These are phyloP conservation scores for Eulemur rubriventer DNA, from an alignment of 2,797 vertebrate genomes.

Conservation along the genomic window DNA sequence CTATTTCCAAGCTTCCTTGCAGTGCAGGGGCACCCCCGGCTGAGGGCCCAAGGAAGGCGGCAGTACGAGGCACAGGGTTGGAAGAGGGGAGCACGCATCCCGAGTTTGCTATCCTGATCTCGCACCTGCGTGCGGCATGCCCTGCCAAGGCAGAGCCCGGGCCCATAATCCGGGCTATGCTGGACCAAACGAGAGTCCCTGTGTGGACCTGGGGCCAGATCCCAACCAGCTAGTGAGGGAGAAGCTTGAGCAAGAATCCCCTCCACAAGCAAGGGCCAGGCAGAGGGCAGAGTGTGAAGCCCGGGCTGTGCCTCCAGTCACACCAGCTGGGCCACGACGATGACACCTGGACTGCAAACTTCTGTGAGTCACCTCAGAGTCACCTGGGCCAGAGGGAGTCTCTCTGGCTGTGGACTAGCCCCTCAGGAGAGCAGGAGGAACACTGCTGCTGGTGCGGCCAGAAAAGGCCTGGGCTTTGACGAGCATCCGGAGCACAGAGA, in stretches of 20 bases:
- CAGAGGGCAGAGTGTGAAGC: background rate
- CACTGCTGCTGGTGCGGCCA: constrained; percentile 46
- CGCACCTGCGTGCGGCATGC: background rate
- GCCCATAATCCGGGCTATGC: fast-evolving
- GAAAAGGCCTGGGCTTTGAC: background rate
- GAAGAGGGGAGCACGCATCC: background rate
- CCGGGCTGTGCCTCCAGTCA: fast-evolving
- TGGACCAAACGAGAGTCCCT: background rate
- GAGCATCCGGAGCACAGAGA: background rate
- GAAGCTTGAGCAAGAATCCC: background rate
- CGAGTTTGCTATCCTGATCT: background rate
- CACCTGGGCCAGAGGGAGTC: background rate
- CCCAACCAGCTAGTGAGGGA: background rate
- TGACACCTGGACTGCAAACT: background rate
- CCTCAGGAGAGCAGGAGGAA: background rate
- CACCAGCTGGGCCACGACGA: fast-evolving
- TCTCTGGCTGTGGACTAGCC: constrained; percentile 10
- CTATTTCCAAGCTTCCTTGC: background rate
- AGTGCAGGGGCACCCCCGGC: background rate
- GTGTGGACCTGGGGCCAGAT: background rate
- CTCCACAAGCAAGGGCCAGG: background rate
- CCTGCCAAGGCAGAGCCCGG: background rate
- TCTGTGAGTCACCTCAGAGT: background rate
- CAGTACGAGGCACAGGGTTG: background rate
- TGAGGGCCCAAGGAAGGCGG: background rate